A percentile compares a stretch with the other conserved stretches of the same genome.
These are phyloP conservation scores for Hetaerina titia DNA, from an alignment of 2,888 invertebrate genomes.

Conservation along the genomic window DNA sequence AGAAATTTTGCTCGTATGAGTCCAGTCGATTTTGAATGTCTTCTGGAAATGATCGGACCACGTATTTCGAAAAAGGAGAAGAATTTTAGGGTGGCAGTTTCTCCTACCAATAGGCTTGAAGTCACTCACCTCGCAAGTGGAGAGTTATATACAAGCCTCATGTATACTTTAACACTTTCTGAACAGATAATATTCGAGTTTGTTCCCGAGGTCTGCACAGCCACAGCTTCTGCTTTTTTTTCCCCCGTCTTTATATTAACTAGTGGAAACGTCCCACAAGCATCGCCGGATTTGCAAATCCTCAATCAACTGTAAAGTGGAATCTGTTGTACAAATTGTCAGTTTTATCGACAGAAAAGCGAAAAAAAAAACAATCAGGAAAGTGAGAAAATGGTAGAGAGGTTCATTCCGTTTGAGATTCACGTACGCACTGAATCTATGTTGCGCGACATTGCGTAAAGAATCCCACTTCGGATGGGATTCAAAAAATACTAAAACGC, in stretches of 20 bases:
- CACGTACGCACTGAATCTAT: too few species aligned
- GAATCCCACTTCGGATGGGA: too few species aligned
- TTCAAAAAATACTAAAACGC: too few species aligned
- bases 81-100: not conserved
- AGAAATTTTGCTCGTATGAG: too few species aligned
- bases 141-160: not conserved
- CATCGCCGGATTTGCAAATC: conserved; percentile 6
- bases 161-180: not conserved
- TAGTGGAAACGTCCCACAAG: not conserved
- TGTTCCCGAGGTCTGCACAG: too few species aligned
- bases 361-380: not conserved
- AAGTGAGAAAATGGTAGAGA: too few species aligned
- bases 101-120: not conserved
- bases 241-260: not conserved
- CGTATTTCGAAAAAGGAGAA: not conserved
- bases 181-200: not conserved
- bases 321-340: not conserved
- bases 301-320: not conserved
- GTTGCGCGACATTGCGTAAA: too few species aligned
- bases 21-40: too few species aligned
- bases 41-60: too few species aligned
- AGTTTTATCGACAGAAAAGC: not conserved
- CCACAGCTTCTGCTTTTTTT: not conserved
- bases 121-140: conserved; percentile 13
- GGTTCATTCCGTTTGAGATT: too few species aligned